Evolutionary conservation across 2,113 vertebrate genomes (phyloP).

Genomic region (Copsychus sechellarum): DNA sequence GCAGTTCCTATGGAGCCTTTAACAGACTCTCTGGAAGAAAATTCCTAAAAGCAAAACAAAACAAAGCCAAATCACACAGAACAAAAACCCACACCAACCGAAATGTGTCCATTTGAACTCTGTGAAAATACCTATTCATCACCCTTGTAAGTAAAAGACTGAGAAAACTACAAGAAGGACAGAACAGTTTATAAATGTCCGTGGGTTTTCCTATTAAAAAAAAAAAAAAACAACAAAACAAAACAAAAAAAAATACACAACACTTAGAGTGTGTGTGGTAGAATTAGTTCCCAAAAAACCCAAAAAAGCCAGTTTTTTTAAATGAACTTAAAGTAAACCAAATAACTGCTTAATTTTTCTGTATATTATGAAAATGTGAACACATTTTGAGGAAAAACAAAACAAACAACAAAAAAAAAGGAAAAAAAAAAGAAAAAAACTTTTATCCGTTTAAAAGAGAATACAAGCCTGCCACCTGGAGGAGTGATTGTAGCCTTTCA

Average conservation of each 20-base stretch:
- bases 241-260: conserved; percentile 67
- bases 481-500: conserved; percentile 78
- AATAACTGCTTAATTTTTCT: conserved; percentile 81
- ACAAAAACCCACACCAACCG: conserved; percentile 1
- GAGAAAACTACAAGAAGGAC: conserved; percentile 75
- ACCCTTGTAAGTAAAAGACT: conserved; percentile 80
- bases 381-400: conserved; percentile 74
- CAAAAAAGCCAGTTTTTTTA: conserved; percentile 78
- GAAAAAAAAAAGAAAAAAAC: conserved; percentile 38
- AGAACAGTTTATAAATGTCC: conserved; percentile 71
- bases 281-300: conserved; percentile 58
- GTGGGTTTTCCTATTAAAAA: conserved; percentile 74
- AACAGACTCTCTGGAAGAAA: conserved; percentile 91
- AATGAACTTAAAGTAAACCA: conserved; percentile 88
- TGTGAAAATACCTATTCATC: conserved; percentile 60
- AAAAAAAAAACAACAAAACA: neutral
- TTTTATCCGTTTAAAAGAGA: conserved; percentile 80
- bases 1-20: conserved; percentile 88
- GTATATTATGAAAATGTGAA: conserved; percentile 79
- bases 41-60: conserved; percentile 78
- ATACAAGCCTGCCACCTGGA: conserved; percentile 84
- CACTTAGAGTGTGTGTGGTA: conserved; percentile 77
- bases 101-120: conserved; percentile 51
- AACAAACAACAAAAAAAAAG: conserved; percentile 53
- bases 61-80: conserved; percentile 17